Percentiles rank a stretch among this genome's conserved stretches.
These are phyloP conservation scores for Watsonalla cultraria DNA, from an alignment of 2,888 invertebrate genomes.

Conservation along the genomic window DNA sequence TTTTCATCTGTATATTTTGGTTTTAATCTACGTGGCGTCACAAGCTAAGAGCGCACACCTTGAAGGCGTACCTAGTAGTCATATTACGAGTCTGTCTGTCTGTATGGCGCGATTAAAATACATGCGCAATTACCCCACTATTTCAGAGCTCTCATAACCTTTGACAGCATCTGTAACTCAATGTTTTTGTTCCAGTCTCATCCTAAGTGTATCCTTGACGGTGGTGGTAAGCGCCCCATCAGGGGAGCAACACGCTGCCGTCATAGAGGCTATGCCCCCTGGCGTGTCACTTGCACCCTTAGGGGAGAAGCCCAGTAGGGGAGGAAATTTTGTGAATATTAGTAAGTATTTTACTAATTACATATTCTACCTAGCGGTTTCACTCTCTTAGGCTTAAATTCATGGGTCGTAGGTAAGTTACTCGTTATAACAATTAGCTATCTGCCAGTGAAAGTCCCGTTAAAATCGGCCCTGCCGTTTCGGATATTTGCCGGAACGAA, in stretches of 20 bases:
- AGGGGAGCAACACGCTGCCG: slow-evolving; percentile 22
- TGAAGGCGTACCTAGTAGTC: too few species aligned
- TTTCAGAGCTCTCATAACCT: neutral
- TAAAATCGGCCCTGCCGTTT: too few species aligned
- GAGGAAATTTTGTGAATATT: slow-evolving; percentile 20
- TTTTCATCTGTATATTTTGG: too few species aligned
- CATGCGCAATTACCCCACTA: neutral
- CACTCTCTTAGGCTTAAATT: too few species aligned
- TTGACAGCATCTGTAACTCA: neutral
- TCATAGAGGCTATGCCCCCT: slow-evolving; percentile 36
- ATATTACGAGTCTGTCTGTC: too few species aligned
- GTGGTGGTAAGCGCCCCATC: slow-evolving; percentile 7
- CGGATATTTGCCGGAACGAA: too few species aligned
- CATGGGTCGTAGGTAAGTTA: too few species aligned
- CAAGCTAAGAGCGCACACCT: too few species aligned
- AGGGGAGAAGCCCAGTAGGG: slow-evolving; percentile 16
- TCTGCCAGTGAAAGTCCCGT: too few species aligned
- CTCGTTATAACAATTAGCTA: too few species aligned
- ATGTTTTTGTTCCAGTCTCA: slow-evolving; percentile 3
- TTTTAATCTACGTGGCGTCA: too few species aligned
- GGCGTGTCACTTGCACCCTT: slow-evolving; percentile 29
- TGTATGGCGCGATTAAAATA: neutral
- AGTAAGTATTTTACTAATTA: slow-evolving; percentile 28
- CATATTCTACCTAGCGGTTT: too few species aligned
- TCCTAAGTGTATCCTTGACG: slow-evolving; percentile 1